Base-by-base conservation (phyloP, 2,113 vertebrate genomes). In the Tragelaphus scriptus region DNA sequence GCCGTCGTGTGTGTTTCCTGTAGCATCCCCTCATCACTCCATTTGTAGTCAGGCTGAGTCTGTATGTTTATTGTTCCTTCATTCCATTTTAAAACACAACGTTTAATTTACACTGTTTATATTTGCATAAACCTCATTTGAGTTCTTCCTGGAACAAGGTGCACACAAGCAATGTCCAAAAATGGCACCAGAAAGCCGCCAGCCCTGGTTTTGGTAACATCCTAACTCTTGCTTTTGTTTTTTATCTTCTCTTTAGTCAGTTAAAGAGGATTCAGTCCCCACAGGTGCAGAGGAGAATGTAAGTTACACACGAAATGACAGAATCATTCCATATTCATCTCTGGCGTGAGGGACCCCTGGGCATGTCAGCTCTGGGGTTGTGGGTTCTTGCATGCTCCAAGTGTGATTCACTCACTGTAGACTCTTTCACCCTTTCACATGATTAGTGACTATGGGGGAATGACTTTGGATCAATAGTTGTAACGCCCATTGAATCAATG, bases 221-320 rank as follows among this genome's bases (percentile, higher is more conserved):
- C 30, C 93, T 96, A 95, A 94, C 58, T 94, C 68, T 68, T 30
- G 26, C 15, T 91, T 98, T 96, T 97, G n/a, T 25, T 75, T 97
- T 97, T 97, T 96, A 75, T 98, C 88, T 96, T 47, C 65, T 36
- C 47, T 98, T 90, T 36, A 98, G 92, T 97, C 97, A 92, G 93
- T 80, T 65, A 98, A 97, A 94, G 96, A 98, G 96, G 97, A 94
- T 51, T 95, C 95, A 23, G 25, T 96, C 25, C 71, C 96, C 30
- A 1, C 95, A 95, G 86, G 97, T 97, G 94, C 96, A 91, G 65
- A 98, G 86, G 97, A 97, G 90, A 92, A 88, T 96, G 98, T 97
- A 98, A 97, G 94, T 98, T 90, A 80, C 21, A 5, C 40, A 0
- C 71, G 36, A 26, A 13, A 61, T 16, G 44, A 40, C 44, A 93